Base-by-base conservation (phyloP, 2,113 vertebrate genomes). In the Philantomba maxwellii region DNA sequence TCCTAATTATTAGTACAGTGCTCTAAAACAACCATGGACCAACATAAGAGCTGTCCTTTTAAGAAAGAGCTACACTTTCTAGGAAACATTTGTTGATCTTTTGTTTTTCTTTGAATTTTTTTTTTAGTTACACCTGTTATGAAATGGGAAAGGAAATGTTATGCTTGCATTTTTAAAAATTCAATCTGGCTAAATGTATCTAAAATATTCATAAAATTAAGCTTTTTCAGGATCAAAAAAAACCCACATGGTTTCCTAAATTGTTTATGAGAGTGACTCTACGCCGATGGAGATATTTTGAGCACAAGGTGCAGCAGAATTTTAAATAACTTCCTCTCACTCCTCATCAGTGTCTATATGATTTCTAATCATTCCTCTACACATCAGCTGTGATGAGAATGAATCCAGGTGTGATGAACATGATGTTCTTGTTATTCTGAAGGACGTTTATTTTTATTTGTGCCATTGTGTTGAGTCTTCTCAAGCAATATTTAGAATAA, bases 161-260 rank as follows among this genome's bases (percentile, higher is more conserved):
- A 85, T 92, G 66, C 39, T 96, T 93, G 92, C 91, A 53, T 96
- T 95, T 91, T 70, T 14, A 15, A 77, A 96, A 49, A 45, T 96
- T 92, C 84, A 97, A 12, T 96, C 75, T 94, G 77, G 36, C 55
- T 96, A 92, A 95, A 93, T 89, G 51, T 95, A 92, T 93, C 82
- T 97, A 97, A 97, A 93, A 97, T 97, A 97, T 97, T 98, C 97
- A 96, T 73, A 97, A 97, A 97, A 97, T 97, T 96, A 97, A 96
- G 90, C 92, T 96, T 97, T 97, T 96, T 97, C 90, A 86, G n/a
- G 73, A 66, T 89, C 7, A 23, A 90, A 70, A 82, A 95, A 97
- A 96, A 91, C 16, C 23, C n/a, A 55, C 78, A 55, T 83, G 25
- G 87, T 93, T 96, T 82, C 53, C 84, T 91, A 96, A 97, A 70